These are phyloP conservation scores for Steatocranus sp. DNA, from an alignment of 2,797 vertebrate species.

Conservation along the genomic window DNA sequence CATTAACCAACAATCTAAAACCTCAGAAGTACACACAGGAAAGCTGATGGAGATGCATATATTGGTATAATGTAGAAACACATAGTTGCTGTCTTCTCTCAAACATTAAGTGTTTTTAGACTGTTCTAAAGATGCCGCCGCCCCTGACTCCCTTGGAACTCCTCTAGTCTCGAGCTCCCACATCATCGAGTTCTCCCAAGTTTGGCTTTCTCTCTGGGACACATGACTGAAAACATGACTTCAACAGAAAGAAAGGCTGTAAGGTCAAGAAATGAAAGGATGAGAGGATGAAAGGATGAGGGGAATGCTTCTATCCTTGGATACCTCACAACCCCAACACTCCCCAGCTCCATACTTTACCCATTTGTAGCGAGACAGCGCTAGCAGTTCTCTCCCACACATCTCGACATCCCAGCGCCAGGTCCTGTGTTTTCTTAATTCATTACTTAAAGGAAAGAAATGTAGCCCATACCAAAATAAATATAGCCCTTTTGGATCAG, in stretches of 20 bases:
- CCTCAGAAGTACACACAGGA: not conserved
- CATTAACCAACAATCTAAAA: constrained; percentile 9
- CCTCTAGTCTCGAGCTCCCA: constrained; percentile 14
- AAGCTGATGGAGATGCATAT: not conserved
- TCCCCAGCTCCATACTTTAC: constrained; percentile 43
- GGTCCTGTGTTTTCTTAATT: constrained; percentile 77
- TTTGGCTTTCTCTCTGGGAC: constrained; percentile 38
- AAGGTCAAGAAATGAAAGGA: constrained; percentile 40
- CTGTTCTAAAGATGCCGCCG: not conserved
- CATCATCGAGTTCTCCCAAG: constrained; percentile 44
- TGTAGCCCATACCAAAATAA: constrained; percentile 74
- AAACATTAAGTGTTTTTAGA: constrained; percentile 13
- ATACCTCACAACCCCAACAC: constrained; percentile 1
- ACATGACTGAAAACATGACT: constrained; percentile 40
- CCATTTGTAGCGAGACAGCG: constrained; percentile 67
- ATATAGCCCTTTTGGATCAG: constrained; percentile 66
- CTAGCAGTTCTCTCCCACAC: constrained; percentile 86
- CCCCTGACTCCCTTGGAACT: constrained; percentile 11
- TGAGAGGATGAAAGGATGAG: constrained; percentile 41
- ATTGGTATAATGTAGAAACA: not conserved
- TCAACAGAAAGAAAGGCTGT: constrained; percentile 3
- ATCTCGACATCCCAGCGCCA: constrained; percentile 72
- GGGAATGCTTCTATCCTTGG: constrained; percentile 21
- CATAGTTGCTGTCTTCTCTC: constrained; percentile 1
- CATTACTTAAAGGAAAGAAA: constrained; percentile 76